Conservation (phyloP, 2,113 vertebrate species). For the Donacobius atricapilla region DNA sequence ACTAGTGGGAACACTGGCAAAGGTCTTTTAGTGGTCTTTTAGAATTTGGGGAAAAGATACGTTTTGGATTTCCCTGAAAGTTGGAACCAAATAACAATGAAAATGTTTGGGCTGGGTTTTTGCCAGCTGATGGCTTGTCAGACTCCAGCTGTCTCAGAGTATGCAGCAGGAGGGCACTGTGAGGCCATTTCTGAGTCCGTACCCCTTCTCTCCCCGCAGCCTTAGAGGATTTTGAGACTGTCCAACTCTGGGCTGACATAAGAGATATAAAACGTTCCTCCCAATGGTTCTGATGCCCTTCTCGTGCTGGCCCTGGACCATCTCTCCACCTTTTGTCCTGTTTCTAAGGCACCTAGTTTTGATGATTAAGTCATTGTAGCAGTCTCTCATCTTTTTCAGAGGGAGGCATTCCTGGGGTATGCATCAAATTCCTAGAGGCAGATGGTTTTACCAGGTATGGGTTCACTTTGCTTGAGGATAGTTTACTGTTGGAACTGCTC, state of each 20-base stretch:
- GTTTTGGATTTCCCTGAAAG: background rate
- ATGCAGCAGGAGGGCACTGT: background rate
- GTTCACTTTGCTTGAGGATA: background rate
- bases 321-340: background rate
- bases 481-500: background rate
- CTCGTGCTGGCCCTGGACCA: rapidly evolving
- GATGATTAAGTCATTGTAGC: background rate
- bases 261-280: rapidly evolving
- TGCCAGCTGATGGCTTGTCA: background rate
- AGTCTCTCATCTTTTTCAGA: background rate
- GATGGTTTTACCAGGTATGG: background rate
- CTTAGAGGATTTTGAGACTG: background rate
- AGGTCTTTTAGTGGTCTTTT: background rate
- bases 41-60: background rate
- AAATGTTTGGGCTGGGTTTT: background rate
- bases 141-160: background rate
- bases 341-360: background rate
- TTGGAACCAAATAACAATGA: background rate
- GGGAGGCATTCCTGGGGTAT: background rate
- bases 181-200: rapidly evolving
- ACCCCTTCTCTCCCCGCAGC: background rate
- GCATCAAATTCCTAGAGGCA: background rate
- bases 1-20: background rate
- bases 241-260: rapidly evolving
- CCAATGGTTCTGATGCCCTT: background rate